phyloP scores from a whole-genome alignment of 2,888 invertebrate species.

The Ferrisia virgata region DNA sequence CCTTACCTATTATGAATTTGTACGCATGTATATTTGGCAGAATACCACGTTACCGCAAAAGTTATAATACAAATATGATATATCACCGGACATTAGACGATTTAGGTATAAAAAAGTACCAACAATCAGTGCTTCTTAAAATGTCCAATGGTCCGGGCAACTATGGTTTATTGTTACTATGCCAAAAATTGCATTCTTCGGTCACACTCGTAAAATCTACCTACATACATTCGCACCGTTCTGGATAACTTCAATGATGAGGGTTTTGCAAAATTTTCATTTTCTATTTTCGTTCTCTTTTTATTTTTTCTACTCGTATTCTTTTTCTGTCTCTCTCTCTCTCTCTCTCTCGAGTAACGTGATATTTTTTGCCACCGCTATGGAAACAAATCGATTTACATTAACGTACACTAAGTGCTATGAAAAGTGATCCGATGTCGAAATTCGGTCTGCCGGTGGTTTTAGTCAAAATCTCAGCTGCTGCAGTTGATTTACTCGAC shows the following conservation, averaged over 20 bases:
- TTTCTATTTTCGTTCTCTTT: background rate
- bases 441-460: no score
- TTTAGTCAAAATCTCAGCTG: background rate
- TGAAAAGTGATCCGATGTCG: background rate
- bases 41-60: background rate
- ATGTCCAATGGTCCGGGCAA: background rate
- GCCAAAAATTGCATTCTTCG: background rate
- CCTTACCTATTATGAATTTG: no score
- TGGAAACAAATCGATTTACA: background rate
- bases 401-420: background rate
- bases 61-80: background rate
- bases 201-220: no score
- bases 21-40: background rate
- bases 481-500: background rate
- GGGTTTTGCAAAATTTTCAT: no score
- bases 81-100: background rate
- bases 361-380: background rate
- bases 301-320: no score
- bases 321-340: no score
- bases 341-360: background rate
- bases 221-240: background rate
- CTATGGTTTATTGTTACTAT: background rate
- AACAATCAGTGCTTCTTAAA: background rate
- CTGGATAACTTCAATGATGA: background rate
- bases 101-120: background rate